Conservation (phyloP, 2,797 vertebrate genomes). For the Hafferia zeledoni region DNA sequence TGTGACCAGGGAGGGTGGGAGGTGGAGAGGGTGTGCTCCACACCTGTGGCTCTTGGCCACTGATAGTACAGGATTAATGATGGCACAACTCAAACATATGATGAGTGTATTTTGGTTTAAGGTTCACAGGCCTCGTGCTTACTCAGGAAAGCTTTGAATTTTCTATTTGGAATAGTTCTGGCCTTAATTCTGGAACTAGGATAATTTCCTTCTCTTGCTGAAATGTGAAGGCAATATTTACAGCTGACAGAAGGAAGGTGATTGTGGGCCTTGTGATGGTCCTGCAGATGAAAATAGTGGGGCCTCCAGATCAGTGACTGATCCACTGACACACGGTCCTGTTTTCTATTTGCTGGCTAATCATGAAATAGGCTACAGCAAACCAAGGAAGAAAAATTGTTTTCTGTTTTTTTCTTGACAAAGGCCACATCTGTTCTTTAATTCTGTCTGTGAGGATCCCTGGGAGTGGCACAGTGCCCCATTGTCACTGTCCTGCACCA, state of each 20-base stretch:
- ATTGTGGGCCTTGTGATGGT: background rate
- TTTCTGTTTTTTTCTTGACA: conserved; percentile 44
- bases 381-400: conserved; percentile 22
- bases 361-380: background rate
- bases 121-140: background rate
- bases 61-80: background rate
- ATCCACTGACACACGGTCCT: background rate
- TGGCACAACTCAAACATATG: background rate
- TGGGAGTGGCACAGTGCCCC: conserved; percentile 35
- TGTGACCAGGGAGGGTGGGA: background rate
- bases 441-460: conserved; percentile 31
- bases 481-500: conserved; percentile 55
- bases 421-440: conserved; percentile 61
- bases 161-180: background rate
- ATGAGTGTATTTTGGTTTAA: accelerated
- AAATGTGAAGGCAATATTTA: background rate
- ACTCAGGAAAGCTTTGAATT: background rate
- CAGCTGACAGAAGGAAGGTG: background rate
- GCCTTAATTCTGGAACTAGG: background rate
- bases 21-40: background rate
- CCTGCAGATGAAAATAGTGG: background rate
- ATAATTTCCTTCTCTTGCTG: background rate
- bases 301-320: background rate
- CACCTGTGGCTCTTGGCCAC: background rate
- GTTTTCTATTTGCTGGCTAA: background rate